Evolutionary conservation across 1,140 invertebrate genomes (phyloP).

Genomic region (Macrobrachium rosenbergii): DNA sequence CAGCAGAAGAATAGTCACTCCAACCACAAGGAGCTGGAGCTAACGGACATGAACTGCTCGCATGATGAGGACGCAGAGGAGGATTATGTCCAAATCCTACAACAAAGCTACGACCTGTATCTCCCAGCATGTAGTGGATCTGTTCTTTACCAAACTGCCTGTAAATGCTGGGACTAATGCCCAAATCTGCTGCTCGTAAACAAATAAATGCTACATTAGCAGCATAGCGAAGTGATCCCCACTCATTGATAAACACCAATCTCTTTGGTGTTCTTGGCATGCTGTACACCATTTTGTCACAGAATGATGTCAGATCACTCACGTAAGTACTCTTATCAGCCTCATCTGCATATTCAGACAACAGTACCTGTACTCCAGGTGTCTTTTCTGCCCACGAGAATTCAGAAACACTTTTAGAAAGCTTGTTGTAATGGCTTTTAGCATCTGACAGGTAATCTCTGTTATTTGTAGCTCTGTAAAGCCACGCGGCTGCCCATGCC

Average conservation of each 20-base stretch:
- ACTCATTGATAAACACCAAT: conserved; percentile 33
- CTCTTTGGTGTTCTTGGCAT: conserved; percentile 31
- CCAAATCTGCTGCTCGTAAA: conserved; percentile 71
- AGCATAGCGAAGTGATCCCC: conserved; percentile 38
- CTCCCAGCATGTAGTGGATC: conserved; percentile 77
- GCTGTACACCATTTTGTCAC: conserved; percentile 49
- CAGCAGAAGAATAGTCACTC: not conserved
- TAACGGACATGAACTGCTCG: too few relatives aligned
- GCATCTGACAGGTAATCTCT: conserved; percentile 55
- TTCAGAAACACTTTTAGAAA: conserved; percentile 66
- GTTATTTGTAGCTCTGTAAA: conserved; percentile 73
- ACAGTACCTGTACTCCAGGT: conserved; percentile 31
- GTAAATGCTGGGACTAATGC: conserved; percentile 68
- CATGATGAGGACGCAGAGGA: not conserved
- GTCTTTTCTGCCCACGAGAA: conserved; percentile 48
- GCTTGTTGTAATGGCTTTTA: conserved; percentile 72
- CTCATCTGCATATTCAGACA: not conserved
- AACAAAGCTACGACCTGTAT: conserved; percentile 76
- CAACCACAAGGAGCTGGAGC: too few relatives aligned
- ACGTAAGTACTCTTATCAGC: not conserved
- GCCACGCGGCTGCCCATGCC: conserved; percentile 77
- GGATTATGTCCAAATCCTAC: conserved; percentile 76
- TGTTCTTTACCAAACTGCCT: conserved; percentile 76
- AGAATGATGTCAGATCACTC: conserved; percentile 21
- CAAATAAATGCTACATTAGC: conserved; percentile 53